Evolutionary conservation across 2,888 invertebrate species (phyloP), one percentile per base, ranked within the genome.

Genomic region (Parapristionchus giblindavisi): DNA sequence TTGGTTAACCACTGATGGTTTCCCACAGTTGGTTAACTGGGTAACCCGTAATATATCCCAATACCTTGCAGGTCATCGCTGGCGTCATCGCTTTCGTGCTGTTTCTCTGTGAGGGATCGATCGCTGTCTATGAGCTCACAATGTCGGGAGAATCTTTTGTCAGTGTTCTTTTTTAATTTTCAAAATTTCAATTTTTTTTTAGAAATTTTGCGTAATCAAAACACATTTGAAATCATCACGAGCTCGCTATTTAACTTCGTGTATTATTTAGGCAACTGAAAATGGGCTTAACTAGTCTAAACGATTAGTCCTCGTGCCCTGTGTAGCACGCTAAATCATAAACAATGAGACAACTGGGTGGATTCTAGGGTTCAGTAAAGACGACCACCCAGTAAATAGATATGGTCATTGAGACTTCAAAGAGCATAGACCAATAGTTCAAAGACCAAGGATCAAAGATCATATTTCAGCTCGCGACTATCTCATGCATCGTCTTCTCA

Each of bases 401-500:
- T n/a, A n/a, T n/a, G n/a, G n/a, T n/a, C n/a, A n/a, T n/a, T n/a
- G n/a, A n/a, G n/a, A n/a, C n/a, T n/a, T n/a, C n/a, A n/a, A n/a
- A n/a, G n/a, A n/a, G n/a, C n/a, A n/a, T n/a, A n/a, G n/a, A n/a
- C n/a, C 8, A 24, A 5, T 1, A 3, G 1, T 27, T 24, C 24
- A 8, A 54, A 52, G 52, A 3, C 60, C 21, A 61, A 24, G 27
- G 61, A 61, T 61, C 61, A 61, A 38, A n/a, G 61, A 61, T 61
- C 24, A 61, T 43, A 14, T 14, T 68, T 2, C 52, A 68, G 68
- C 32, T 68, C n/a, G 68, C 68, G n/a, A 32, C 52, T 17, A 48
- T 68, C 34, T 68, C 52, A 5, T 68, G 68, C 52, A 52, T 48
- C 36, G 68, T 68, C 52, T 68, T 68, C 52, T 48, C 51, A n/a